Evolutionary conservation across 1,140 invertebrate genomes (phyloP).

Genomic region (Magallana ariakensis): DNA sequence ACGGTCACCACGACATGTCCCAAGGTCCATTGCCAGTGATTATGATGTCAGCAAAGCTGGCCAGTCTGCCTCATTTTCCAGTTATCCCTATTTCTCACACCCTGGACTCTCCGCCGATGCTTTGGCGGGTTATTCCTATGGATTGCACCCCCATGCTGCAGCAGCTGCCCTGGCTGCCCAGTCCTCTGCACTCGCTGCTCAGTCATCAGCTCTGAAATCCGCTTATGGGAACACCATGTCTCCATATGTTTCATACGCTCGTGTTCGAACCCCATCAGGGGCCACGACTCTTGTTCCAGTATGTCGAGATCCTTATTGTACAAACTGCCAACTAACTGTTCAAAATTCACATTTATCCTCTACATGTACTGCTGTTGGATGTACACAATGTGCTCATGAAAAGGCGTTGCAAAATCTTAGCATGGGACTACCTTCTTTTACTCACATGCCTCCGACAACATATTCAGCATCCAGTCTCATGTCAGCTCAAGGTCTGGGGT

Average conservation of each 20-base stretch:
- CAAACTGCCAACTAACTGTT: conserved; percentile 93
- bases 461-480: conserved; percentile 68
- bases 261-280: conserved; percentile 93
- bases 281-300: conserved; percentile 94
- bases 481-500: conserved; percentile 62
- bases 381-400: conserved; percentile 96
- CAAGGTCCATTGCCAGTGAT: conserved; percentile 40
- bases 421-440: conserved; percentile 61
- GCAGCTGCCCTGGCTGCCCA: conserved; percentile 68
- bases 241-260: conserved; percentile 87
- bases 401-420: conserved; percentile 84
- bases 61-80: conserved; percentile 26
- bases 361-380: conserved; percentile 92
- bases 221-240: conserved; percentile 66
- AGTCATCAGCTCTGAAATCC: conserved; percentile 63
- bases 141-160: conserved; percentile 82
- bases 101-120: conserved; percentile 62
- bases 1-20: conserved; percentile 43
- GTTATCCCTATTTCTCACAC: conserved; percentile 62
- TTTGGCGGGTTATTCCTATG: conserved; percentile 58
- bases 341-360: conserved; percentile 86
- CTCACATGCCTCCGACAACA: conserved; percentile 59
- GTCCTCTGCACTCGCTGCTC: conserved; percentile 61
- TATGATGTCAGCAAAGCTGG: conserved; percentile 44
- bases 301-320: conserved; percentile 97